phyloP scores from a whole-genome alignment of 2,888 invertebrate genomes.

The Acanthosepion esculentum region DNA sequence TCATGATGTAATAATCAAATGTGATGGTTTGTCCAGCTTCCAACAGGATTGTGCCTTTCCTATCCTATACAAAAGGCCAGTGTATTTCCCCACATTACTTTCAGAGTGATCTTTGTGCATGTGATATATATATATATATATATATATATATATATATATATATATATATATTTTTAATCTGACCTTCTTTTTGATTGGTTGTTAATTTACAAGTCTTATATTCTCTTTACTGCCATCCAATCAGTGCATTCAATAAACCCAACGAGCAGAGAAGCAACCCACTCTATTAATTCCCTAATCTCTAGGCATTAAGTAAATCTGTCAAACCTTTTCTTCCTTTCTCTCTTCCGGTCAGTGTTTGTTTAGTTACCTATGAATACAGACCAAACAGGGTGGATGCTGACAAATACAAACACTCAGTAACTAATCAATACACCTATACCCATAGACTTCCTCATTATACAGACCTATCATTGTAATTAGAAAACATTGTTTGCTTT shows the following conservation, averaged over 20 bases:
- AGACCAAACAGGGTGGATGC: not conserved
- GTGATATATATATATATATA: too few relatives aligned
- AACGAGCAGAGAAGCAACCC: not conserved
- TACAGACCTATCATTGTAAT: not conserved
- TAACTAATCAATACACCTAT: not conserved
- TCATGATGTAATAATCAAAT: too few relatives aligned
- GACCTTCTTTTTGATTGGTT: not conserved
- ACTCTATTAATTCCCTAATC: too few relatives aligned
- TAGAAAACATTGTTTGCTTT: not conserved
- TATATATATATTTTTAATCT: not conserved
- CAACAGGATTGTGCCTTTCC: too few relatives aligned
- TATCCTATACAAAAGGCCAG: too few relatives aligned
- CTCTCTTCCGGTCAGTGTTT: not conserved
- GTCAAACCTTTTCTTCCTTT: not conserved
- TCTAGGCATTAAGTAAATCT: not conserved
- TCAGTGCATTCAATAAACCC: not conserved
- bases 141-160: too few relatives aligned
- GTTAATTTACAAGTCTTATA: not conserved
- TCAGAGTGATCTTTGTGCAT: too few relatives aligned
- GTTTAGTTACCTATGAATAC: slow-evolving; percentile 2
- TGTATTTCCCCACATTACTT: too few relatives aligned
- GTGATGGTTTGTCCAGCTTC: too few relatives aligned
- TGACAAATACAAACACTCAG: not conserved
- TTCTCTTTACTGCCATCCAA: not conserved
- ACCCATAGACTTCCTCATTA: not conserved